A percentile compares a stretch with the other conserved stretches of the same genome.
Evolutionary conservation across 2,797 vertebrate species (phyloP).

Genomic region (Enteromius afrohamiltoni): DNA sequence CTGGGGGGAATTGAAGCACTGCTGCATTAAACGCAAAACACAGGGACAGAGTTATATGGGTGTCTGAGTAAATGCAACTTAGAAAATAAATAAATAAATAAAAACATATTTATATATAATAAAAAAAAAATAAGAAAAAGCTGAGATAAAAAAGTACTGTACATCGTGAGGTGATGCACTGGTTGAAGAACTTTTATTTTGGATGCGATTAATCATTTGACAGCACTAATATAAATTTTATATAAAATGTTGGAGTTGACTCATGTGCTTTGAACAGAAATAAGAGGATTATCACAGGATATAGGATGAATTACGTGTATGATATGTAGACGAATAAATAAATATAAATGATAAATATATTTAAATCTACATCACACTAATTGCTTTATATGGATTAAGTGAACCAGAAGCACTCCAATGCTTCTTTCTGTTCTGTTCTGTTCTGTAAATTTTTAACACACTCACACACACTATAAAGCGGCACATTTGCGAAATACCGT

Average conservation of each 20-base stretch:
- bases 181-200: not conserved
- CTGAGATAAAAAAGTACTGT: not conserved
- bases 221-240: too few species aligned
- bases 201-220: too few species aligned
- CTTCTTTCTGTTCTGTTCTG: not conserved
- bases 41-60: not conserved
- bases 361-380: not conserved
- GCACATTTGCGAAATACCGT: too few species aligned
- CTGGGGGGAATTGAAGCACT: not conserved
- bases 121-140: not conserved
- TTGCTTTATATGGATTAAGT: slow-evolving; percentile 12
- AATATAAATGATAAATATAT: not conserved
- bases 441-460: too few species aligned
- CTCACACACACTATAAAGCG: too few species aligned
- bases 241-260: not conserved
- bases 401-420: not conserved
- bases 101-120: not conserved
- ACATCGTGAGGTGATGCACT: not conserved
- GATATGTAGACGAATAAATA: slow-evolving; percentile 11
- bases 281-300: not conserved
- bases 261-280: not conserved
- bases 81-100: not conserved
- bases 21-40: slow-evolving; percentile 13
- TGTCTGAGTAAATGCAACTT: slow-evolving; percentile 9
- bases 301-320: not conserved